A percentile compares a stretch with the other conserved stretches of the same genome.
These are phyloP conservation scores for Mus caroli DNA, from an alignment of 2,797 vertebrate genomes.

Conservation along the genomic window DNA sequence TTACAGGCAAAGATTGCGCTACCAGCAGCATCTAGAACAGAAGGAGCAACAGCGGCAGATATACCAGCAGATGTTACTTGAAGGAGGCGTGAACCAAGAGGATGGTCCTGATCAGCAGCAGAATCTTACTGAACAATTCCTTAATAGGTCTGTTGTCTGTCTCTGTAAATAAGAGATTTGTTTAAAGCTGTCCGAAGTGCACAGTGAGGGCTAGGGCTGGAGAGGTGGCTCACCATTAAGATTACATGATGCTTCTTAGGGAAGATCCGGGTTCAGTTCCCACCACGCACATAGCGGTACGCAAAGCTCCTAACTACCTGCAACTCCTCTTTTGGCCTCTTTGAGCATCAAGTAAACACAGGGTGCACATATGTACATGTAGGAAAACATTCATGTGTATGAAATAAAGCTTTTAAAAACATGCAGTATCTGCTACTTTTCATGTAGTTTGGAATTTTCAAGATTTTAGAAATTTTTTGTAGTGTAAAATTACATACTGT, in stretches of 20 bases:
- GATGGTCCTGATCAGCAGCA: constrained; percentile 93
- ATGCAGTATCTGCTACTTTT: constrained; percentile 4
- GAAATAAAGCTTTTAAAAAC: constrained; percentile 47
- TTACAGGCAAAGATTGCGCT: constrained; percentile 95
- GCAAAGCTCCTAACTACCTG: not conserved
- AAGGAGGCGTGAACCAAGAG: constrained; percentile 97
- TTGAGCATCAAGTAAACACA: not conserved
- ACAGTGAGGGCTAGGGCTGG: not conserved
- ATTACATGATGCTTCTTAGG: not conserved
- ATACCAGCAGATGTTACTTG: constrained; percentile 98
- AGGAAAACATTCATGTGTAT: not conserved
- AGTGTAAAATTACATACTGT: constrained; percentile 3
- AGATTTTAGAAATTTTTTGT: constrained; percentile 29
- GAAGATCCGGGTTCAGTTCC: not conserved
- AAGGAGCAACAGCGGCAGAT: constrained; percentile 97
- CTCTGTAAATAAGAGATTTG: constrained; percentile 24
- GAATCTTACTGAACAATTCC: constrained; percentile 98
- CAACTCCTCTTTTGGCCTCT: not conserved
- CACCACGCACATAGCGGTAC: not conserved
- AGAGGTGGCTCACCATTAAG: not conserved
- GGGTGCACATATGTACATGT: not conserved
- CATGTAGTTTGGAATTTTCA: constrained; percentile 47
- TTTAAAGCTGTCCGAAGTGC: not conserved
- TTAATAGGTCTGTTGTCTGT: constrained; percentile 92
- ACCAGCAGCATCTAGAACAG: constrained; percentile 98